Conservation (phyloP, 2,888 invertebrate genomes). For the Patella pellucida region DNA sequence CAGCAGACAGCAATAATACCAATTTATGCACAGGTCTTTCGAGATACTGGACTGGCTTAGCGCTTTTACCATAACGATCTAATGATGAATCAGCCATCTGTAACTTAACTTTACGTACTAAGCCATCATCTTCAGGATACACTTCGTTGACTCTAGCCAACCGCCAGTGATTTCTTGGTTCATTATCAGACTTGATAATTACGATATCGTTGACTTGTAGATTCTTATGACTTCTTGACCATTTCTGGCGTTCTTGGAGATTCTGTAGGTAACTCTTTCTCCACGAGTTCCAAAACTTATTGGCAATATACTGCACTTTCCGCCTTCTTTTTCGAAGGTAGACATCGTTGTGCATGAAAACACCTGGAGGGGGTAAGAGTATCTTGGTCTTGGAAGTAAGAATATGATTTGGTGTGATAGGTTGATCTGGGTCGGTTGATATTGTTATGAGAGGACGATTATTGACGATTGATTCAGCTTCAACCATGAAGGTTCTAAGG, state of each 20-base stretch:
- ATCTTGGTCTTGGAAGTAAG: conserved; percentile 7
- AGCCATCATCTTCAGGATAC: not conserved
- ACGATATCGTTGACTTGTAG: too few species aligned
- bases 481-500: not conserved
- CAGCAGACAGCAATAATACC: not conserved
- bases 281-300: too few species aligned
- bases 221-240: too few species aligned
- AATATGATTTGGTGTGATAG: conserved; percentile 3
- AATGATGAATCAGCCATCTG: not conserved
- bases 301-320: too few species aligned
- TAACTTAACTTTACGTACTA: conserved; percentile 1
- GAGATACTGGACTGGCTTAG: not conserved
- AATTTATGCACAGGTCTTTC: conserved; percentile 5
- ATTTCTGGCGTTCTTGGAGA: too few species aligned
- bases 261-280: too few species aligned
- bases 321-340: too few species aligned
- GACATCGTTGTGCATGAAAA: not conserved
- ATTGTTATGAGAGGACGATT: not conserved
- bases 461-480: conserved; percentile 5
- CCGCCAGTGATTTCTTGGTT: too few species aligned
- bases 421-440: conserved; percentile 7
- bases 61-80: not conserved
- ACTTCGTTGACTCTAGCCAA: too few species aligned
- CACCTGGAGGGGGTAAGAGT: conserved; percentile 3
- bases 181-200: too few species aligned